Conservation (phyloP, 2,113 vertebrate species). For the Megalops atlanticus region DNA sequence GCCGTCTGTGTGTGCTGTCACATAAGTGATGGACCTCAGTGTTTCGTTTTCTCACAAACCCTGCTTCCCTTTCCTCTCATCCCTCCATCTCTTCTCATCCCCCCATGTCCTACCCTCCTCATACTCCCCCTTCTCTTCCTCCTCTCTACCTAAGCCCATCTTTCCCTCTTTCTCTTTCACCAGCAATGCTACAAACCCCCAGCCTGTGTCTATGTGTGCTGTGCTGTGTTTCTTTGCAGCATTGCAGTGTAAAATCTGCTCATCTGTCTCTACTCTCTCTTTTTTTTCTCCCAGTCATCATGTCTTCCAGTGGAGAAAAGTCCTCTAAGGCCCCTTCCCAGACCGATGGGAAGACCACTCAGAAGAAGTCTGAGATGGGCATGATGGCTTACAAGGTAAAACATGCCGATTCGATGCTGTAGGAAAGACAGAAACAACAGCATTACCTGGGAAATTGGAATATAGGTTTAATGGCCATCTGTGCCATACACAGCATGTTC, state of each 20-base stretch:
- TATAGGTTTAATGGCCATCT: too few species aligned
- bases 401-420: background rate
- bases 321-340: constrained; percentile 70
- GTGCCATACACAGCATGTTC: too few species aligned
- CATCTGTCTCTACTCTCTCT: background rate
- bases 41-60: background rate
- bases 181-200: too few species aligned
- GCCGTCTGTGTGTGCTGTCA: too few species aligned
- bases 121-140: background rate
- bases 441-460: too few species aligned
- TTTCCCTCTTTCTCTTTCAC: background rate
- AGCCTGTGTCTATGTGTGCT: too few species aligned
- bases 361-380: constrained; percentile 74
- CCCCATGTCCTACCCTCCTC: background rate
- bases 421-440: too few species aligned
- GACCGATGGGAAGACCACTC: constrained; percentile 73
- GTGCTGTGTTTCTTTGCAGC: background rate
- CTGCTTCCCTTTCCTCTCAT: background rate
- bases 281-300: constrained; percentile 60
- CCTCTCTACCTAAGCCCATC: background rate
- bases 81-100: background rate
- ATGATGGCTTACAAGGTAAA: constrained; percentile 74
- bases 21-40: background rate
- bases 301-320: constrained; percentile 75
- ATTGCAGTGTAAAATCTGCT: background rate